Base-by-base conservation (phyloP, 2,888 invertebrate species). In the Drosophila colorata region DNA sequence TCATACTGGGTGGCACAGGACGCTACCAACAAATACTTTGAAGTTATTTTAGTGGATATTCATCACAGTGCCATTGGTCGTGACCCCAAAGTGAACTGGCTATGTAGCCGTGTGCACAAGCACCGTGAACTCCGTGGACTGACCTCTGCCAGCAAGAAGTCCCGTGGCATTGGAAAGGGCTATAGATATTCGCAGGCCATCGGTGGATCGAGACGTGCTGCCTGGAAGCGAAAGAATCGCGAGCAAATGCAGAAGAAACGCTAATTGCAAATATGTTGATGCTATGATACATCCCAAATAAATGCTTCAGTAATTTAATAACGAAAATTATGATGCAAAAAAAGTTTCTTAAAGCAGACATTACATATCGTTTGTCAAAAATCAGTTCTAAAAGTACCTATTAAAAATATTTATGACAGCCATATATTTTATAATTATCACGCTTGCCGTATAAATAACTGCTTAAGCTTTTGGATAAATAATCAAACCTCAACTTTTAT, bases 1-100 rank as follows among this genome's bases (percentile, higher is more conserved):
- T 99, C 99, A 0, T 99, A 99, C 93, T 99, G 99, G 99, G 98
- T 99, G 47, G 98, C 97, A 40, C 98, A 99, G 92, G 99, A 99
- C 93, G 98, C 99, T 57, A 98, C 98, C 0, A 99, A 98, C 94
- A 99, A 99, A 94, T 99, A 98, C 93, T 99, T 95, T 91, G 99
- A 99, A 94, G 96, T 98, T 20, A 97, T 98, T 91, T 93, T 98
- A 70, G 94, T 99, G 74, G 99, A 99, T 93, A 89, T 89, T 20
- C 89, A 91, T 51, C 91, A 92, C 67, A 91, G 90, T 53, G 97
- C 98, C 40, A 97, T 99, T 91, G 96, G 99, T 76, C 95, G 97
- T 80, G 98, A 99, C 93, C 96, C 99, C 14, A 98, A 98, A 93
- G 95, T 97, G 90, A 98, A 99, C 94, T 99, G 99, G 99, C 96